Base-by-base conservation (phyloP, 2,113 vertebrate genomes). In the Mola mola region DNA sequence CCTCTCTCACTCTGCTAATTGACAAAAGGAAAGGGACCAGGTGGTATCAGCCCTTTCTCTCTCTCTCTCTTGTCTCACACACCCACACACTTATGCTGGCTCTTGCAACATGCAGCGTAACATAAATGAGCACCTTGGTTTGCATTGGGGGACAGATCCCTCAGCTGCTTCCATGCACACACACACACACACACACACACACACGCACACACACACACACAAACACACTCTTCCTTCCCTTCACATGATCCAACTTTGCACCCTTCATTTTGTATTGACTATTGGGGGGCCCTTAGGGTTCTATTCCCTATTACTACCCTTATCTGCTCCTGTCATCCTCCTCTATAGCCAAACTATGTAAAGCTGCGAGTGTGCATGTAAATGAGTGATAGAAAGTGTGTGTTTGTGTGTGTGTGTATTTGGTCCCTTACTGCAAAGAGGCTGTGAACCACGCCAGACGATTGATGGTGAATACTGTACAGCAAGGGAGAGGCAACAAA, bases 391-490 rank as follows among this genome's bases (percentile, higher is more conserved):
- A 34, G 69, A 37, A 65, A 53, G 59, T 24, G 65, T 49, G 51
- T 66, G n/a, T 63, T 44, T 38, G 37, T 38, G n/a, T 38, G 37
- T 38, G 37, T 38, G n/a, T 38, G 31, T 84, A n/a, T n/a, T n/a
- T n/a, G n/a, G n/a, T n/a, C 83, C 72, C 77, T 51, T 6, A 68
- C 20, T 78, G 65, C 42, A 24, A 21, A 33, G 22, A 75, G 85
- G 81, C 83, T 78, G 24, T 48, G 75, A 87, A 86, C 61, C 72
- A 62, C 87, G 77, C 79, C 76, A 68, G 82, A 79, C 72, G 90
- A 95, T 92, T 95, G 95, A 96, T 95, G 92, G 93, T 12, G 61
- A 84, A 92, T 93, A 93, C 86, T 86, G 86, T 21, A 7, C 66
- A 86, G 86, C 31, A 8, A 70, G 84, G 81, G 89, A 29, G 28